Percentiles rank a stretch among this genome's conserved stretches.
Conservation (phyloP, 2,797 vertebrate genomes). For the Malurus leucopterus region DNA sequence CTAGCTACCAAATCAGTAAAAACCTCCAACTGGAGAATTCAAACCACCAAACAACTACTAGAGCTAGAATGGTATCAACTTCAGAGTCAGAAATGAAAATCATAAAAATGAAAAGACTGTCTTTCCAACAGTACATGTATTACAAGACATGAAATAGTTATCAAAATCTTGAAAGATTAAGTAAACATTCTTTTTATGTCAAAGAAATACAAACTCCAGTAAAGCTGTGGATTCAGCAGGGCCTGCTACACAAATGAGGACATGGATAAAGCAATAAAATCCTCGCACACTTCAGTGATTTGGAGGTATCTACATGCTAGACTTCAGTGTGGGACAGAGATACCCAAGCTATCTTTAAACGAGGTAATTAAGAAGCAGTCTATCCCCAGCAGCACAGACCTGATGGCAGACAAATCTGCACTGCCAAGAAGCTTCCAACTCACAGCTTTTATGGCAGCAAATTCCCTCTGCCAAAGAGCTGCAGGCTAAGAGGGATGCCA, state of each 20-base stretch:
- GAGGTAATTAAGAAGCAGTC: constrained; percentile 21
- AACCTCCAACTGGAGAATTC: not conserved
- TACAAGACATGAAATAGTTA: not conserved
- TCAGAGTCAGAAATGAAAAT: not conserved
- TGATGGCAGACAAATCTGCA: not conserved
- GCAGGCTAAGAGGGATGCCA: not conserved
- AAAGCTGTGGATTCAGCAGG: not conserved
- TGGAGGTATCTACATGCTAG: not conserved
- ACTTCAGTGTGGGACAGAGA: not conserved
- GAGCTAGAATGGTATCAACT: not conserved
- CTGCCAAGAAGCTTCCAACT: not conserved
- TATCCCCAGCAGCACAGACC: constrained; percentile 19
- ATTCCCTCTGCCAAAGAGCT: not conserved
- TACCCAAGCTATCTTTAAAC: not conserved
- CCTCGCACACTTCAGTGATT: not conserved
- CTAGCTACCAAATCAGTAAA: not conserved
- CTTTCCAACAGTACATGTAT: not conserved
- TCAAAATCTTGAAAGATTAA: not conserved
- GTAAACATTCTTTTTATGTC: not conserved
- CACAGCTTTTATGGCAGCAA: not conserved
- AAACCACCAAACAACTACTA: not conserved
- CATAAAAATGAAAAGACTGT: not conserved
- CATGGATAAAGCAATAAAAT: not conserved
- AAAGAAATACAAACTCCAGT: not conserved
- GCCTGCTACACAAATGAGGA: not conserved